Conservation (phyloP, 2,113 vertebrate species). For the Microcebus ravelobensis region DNA sequence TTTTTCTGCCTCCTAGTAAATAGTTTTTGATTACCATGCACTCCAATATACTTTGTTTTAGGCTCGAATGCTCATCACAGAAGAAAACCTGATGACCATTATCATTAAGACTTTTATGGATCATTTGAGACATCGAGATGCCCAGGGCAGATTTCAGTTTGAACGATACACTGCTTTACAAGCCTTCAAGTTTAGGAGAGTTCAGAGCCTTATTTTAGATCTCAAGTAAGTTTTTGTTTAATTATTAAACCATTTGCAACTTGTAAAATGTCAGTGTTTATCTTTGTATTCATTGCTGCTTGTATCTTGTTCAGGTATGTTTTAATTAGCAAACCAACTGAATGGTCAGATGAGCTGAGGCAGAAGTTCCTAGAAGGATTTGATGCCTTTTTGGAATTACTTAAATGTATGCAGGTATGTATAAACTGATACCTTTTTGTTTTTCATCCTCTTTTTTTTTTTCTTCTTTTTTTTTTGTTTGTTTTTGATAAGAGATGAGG, state of each 20-base stretch:
- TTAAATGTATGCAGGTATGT: conserved; percentile 98
- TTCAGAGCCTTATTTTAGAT: conserved; percentile 97
- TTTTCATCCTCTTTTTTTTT: background rate
- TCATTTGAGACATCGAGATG: conserved; percentile 94
- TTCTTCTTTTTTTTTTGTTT: background rate
- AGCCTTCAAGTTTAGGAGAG: conserved; percentile 96
- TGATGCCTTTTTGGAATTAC: conserved; percentile 94
- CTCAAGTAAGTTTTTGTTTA: conserved; percentile 91
- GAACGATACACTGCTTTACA: conserved; percentile 97
- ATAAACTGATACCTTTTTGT: background rate
- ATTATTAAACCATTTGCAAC: conserved; percentile 13
- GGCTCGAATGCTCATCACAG: conserved; percentile 97
- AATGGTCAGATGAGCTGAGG: conserved; percentile 94
- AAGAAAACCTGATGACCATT: conserved; percentile 96
- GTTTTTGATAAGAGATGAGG: background rate
- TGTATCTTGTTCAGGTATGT: conserved; percentile 90
- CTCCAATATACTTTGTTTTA: conserved; percentile 82
- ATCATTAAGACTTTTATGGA: conserved; percentile 98
- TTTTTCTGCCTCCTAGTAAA: background rate
- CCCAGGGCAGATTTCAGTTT: conserved; percentile 97
- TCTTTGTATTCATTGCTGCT: conserved; percentile 37
- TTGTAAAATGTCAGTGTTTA: background rate
- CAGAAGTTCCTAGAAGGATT: conserved; percentile 96
- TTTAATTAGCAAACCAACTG: conserved; percentile 93
- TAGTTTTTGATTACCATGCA: conserved; percentile 57